phyloP scores from a whole-genome alignment of 2,797 vertebrate species.

The Arnoldichthys spilopterus region DNA sequence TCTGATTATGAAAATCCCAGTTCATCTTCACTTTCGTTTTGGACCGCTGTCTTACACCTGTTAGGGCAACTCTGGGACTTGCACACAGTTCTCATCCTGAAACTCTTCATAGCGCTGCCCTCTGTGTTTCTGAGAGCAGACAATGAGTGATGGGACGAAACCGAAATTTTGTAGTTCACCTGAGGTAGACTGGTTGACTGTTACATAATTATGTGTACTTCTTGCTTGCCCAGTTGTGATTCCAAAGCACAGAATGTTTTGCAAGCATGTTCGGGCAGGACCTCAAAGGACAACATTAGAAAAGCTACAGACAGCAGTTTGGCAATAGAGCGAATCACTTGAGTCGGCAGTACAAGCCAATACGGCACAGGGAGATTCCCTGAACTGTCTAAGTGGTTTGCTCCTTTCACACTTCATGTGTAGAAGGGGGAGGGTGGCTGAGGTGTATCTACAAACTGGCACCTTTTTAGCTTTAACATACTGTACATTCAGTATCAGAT shows the following conservation, averaged over 20 bases:
- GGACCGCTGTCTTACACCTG: neutral
- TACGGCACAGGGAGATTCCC: constrained; percentile 14
- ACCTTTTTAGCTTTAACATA: neutral
- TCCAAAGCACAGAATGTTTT: constrained; percentile 29
- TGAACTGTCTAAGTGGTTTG: constrained; percentile 2
- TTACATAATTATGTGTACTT: constrained; percentile 51
- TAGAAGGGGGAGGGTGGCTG: constrained; percentile 2
- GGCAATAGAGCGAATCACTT: constrained; percentile 8
- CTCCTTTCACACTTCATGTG: constrained; percentile 21
- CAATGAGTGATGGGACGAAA: constrained; percentile 4
- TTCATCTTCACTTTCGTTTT: neutral
- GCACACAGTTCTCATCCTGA: neutral
- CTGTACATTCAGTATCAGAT: neutral
- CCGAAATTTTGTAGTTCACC: constrained; percentile 3
- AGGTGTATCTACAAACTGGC: constrained; percentile 8
- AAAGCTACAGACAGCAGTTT: constrained; percentile 1
- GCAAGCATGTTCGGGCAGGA: constrained; percentile 45
- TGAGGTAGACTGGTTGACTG: constrained; percentile 28
- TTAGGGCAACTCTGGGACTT: neutral
- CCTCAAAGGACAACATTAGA: constrained; percentile 29
- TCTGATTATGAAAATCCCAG: neutral
- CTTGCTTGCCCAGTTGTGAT: constrained; percentile 29
- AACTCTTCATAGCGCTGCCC: neutral
- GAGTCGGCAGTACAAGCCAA: constrained; percentile 5
- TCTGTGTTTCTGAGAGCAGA: neutral